Evolutionary conservation across 1,140 invertebrate genomes (phyloP).

Genomic region (Camponotus vicinus): DNA sequence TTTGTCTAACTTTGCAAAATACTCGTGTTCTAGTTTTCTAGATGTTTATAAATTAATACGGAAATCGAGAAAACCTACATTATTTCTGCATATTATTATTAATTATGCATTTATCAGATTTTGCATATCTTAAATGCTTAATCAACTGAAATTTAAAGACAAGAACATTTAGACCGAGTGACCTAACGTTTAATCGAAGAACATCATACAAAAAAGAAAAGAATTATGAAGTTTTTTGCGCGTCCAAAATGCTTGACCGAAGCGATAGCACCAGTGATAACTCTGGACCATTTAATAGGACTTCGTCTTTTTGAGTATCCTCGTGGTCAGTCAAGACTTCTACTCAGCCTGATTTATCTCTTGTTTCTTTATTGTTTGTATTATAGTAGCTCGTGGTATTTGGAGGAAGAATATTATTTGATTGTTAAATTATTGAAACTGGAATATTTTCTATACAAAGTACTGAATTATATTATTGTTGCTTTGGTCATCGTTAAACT

Average conservation of each 20-base stretch:
- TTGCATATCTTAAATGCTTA: not conserved
- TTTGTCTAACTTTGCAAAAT: not conserved
- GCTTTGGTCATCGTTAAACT: not conserved
- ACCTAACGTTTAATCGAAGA: not conserved
- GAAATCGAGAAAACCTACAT: not conserved
- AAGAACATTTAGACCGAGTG: not conserved
- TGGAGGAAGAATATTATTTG: not conserved
- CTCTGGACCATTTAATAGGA: not conserved
- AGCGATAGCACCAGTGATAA: not conserved
- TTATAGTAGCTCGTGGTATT: not conserved
- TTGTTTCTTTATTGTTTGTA: not conserved
- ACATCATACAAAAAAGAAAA: too few relatives aligned
- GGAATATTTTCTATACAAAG: not conserved
- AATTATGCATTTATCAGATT: not conserved
- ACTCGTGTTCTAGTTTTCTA: not conserved
- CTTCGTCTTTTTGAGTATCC: conserved; percentile 7
- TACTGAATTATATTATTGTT: not conserved
- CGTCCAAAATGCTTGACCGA: conserved; percentile 8
- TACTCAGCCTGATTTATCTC: conserved; percentile 27
- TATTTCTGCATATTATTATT: too few relatives aligned
- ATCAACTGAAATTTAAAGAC: not conserved
- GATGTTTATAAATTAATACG: not conserved
- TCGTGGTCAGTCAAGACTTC: not conserved
- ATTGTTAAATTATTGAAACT: not conserved
- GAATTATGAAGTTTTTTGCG: conserved; percentile 27